These are phyloP conservation scores for Nomada hirtipes DNA, from an alignment of 2,888 invertebrate species.

Conservation along the genomic window DNA sequence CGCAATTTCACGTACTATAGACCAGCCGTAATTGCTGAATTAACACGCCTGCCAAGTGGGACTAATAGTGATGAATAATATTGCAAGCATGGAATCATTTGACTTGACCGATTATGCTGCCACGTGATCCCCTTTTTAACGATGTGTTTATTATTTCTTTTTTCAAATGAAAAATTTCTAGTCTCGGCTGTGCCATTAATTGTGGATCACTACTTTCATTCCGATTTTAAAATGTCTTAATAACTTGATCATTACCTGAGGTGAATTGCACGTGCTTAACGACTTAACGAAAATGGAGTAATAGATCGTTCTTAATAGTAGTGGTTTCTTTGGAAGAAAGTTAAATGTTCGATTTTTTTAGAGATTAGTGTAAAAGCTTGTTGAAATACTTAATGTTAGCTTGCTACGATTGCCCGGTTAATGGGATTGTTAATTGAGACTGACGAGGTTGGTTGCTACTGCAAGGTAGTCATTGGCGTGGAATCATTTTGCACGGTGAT, in stretches of 20 bases:
- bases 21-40: conserved; percentile 39
- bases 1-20: conserved; percentile 46
- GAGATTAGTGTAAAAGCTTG: not conserved
- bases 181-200: too few species aligned
- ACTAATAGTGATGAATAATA: conserved; percentile 34
- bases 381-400: not conserved
- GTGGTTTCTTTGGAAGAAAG: too few species aligned
- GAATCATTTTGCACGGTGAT: conserved; percentile 1
- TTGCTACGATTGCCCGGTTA: not conserved
- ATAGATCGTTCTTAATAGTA: too few species aligned
- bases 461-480: not conserved
- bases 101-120: not conserved
- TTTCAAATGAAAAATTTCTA: too few species aligned
- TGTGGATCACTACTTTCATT: too few species aligned
- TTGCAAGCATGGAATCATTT: conserved; percentile 22
- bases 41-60: conserved; percentile 42
- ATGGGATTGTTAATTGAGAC: not conserved
- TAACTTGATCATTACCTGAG: too few species aligned
- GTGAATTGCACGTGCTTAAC: too few species aligned
- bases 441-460: not conserved
- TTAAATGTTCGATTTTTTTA: too few species aligned
- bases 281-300: too few species aligned
- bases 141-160: not conserved
- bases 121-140: not conserved
- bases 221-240: too few species aligned